Percentiles rank a stretch among this genome's conserved stretches.
Conservation (phyloP, 2,888 invertebrate genomes). For the Caenorhabditis panamensis region DNA sequence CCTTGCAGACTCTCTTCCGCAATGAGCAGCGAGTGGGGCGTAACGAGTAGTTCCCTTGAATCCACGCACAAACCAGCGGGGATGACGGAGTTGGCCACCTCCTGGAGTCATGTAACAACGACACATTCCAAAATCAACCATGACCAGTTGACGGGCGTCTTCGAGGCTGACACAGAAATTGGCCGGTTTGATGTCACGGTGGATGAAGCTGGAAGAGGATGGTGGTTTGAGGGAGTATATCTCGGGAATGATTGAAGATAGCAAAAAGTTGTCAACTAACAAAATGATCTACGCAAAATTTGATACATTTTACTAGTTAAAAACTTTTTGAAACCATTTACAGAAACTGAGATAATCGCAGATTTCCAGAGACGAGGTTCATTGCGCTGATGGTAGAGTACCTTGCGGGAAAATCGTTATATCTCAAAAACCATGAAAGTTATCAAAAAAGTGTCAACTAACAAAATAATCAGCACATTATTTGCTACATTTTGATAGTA, state of each 20-base stretch:
- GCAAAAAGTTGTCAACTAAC: no score
- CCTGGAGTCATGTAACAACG: constrained; percentile 37
- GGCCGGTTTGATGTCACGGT: constrained; percentile 73
- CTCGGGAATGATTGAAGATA: no score
- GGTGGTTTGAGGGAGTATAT: not conserved
- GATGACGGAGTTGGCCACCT: constrained; percentile 52
- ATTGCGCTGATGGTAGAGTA: no score
- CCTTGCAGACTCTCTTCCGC: constrained; percentile 68
- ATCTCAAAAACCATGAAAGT: not conserved
- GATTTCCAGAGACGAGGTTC: constrained; percentile 3
- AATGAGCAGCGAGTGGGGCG: constrained; percentile 66
- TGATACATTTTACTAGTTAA: not conserved
- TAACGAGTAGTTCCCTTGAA: constrained; percentile 67
- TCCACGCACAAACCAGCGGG: constrained; percentile 52
- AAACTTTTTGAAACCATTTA: not conserved
- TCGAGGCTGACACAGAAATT: constrained; percentile 68
- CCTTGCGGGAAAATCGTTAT: no score
- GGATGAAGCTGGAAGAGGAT: constrained; percentile 53
- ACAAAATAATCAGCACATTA: no score
- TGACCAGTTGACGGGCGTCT: constrained; percentile 60
- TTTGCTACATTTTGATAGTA: no score
- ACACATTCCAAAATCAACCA: constrained; percentile 76
- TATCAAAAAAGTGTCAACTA: no score
- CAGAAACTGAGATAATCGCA: no score
- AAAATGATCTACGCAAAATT: no score